Evolutionary conservation across 2,113 vertebrate genomes (phyloP), one percentile per base, ranked within the genome.

Genomic region (Condylura cristata): DNA sequence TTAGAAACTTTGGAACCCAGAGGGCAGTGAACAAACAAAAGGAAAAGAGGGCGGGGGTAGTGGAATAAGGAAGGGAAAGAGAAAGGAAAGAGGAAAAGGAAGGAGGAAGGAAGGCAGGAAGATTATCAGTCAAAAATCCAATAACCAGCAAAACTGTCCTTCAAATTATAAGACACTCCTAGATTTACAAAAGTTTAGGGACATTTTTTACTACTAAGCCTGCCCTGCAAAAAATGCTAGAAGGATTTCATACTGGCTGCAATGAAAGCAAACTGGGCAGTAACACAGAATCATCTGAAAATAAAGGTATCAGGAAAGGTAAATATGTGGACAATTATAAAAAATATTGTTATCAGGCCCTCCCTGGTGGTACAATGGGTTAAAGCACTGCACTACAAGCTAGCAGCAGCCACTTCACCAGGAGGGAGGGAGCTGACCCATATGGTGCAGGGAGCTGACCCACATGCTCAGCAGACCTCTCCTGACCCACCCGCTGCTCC

Each of bases 1-100:
- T 83, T 71, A 83, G 41, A 91, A 90, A 82, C 14, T 76, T 86
- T 76, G 46, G 68, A 92, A 28, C 34, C 72, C 83, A 93, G 37
- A 79, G 63, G 9, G 4, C 20, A 58, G 79, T 66, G 37, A 5
- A 26, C 37, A 48, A 14, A 34, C 66, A 32, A 6, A 4, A 28
- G 22, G 8, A 10, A 28, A 12, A 24, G 28, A 24, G 24, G 58
- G 61, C 26, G 58, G 28, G 58, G 30, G 28, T 2, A 12, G 11
- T 2, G 10, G n/a, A n/a, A n/a, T n/a, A 30, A 11, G 13, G 14
- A 17, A 32, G 16, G 65, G 16, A n/a, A 6, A 18, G 16, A 2
- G n/a, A 17, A 68, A 8, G 7, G 12, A 17, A 68, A 8, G 18
- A n/a, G 6, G 34, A 37, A n/a, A 34, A 16, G 32, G 65, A 37